These are phyloP conservation scores for Ailuropoda melanoleuca DNA, from an alignment of 2,113 vertebrate species.

Conservation along the genomic window DNA sequence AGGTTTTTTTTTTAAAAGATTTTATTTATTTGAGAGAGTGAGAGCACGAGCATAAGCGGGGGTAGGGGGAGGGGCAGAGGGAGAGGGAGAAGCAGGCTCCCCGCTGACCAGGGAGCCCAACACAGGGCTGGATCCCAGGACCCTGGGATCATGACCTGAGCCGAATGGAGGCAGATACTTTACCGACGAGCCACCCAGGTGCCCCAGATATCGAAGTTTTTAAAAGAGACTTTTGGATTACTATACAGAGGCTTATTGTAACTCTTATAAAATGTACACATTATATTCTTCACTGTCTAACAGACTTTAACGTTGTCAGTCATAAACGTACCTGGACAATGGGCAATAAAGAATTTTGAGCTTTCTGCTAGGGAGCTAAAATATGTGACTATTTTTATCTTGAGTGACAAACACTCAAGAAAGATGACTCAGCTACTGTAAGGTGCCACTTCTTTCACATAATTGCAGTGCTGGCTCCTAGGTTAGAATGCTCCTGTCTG, in stretches of 20 bases:
- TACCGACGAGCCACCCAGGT: background rate
- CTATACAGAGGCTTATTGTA: background rate
- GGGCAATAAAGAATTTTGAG: background rate
- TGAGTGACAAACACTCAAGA: background rate
- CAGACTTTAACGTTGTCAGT: background rate
- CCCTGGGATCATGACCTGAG: background rate
- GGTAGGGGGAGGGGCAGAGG: background rate
- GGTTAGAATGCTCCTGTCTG: background rate
- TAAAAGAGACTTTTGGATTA: background rate
- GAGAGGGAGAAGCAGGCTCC: background rate
- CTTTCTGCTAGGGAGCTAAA: background rate
- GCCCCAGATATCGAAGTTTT: background rate
- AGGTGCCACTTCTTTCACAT: background rate
- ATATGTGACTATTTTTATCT: background rate
- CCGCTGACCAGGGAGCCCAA: background rate
- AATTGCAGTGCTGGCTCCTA: background rate
- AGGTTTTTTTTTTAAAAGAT: background rate
- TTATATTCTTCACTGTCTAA: background rate
- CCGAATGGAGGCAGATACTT: background rate
- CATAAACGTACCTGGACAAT: background rate
- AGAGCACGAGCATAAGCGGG: background rate
- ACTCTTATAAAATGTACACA: background rate
- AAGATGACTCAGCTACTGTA: background rate
- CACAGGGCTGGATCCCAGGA: background rate
- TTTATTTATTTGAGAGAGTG: background rate